phyloP scores from a whole-genome alignment of 23 tunicate genomes.

The Ascidia mentula region DNA sequence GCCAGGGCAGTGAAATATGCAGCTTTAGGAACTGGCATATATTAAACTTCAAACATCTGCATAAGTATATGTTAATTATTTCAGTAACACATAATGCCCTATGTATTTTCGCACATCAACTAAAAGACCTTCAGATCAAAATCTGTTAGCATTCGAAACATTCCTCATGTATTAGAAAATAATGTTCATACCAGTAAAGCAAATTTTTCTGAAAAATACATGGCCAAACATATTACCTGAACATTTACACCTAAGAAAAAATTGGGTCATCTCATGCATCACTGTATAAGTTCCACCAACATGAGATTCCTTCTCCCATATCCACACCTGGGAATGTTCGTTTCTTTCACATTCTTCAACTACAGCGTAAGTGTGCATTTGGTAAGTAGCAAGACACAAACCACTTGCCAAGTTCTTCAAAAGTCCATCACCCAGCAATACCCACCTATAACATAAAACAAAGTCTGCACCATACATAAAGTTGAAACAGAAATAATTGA shows the following conservation, averaged over 20 bases:
- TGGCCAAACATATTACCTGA: constrained; percentile 27
- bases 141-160: too few species aligned
- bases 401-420: constrained; percentile 74
- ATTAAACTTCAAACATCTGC: too few species aligned
- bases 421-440: constrained; percentile 11
- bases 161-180: too few species aligned
- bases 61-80: too few species aligned
- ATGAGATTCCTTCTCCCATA: constrained; percentile 10
- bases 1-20: too few species aligned
- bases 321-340: constrained; percentile 39
- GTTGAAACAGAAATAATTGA: background rate
- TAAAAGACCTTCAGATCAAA: too few species aligned
- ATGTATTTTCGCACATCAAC: too few species aligned
- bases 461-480: background rate
- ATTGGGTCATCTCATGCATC: constrained; percentile 20
- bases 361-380: constrained; percentile 52
- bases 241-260: constrained; percentile 64
- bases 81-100: too few species aligned
- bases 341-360: constrained; percentile 28
- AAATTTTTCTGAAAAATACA: too few species aligned
- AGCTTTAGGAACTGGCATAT: too few species aligned
- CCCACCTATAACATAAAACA: constrained; percentile 47
- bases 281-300: constrained; percentile 7
- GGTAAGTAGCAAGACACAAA: constrained; percentile 40
- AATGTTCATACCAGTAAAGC: too few species aligned